A percentile compares a stretch with the other conserved stretches of the same genome.
Evolutionary conservation across 64 coral and sea anemone species (phyloP).

Genomic region (Platygyra sinensis): DNA sequence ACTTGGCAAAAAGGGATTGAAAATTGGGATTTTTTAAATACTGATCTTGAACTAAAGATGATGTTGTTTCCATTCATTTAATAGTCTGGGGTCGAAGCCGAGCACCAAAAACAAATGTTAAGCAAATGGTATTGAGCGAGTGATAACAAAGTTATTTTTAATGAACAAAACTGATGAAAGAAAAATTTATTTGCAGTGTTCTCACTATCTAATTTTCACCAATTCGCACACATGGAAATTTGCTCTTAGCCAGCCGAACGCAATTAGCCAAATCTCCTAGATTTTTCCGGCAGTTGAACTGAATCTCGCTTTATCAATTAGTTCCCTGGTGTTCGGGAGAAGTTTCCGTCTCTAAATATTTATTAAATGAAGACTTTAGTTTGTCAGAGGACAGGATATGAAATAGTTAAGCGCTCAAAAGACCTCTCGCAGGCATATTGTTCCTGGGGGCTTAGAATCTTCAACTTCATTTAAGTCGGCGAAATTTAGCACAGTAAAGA

Average conservation of each 20-base stretch:
- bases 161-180: slow-evolving; percentile 53
- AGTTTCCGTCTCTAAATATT: slow-evolving; percentile 72
- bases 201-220: slow-evolving; percentile 15
- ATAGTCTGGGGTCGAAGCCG: background rate
- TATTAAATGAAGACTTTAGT: slow-evolving; percentile 65
- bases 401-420: slow-evolving; percentile 51
- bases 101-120: slow-evolving; percentile 28
- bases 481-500: slow-evolving; percentile 30
- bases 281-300: slow-evolving; percentile 59
- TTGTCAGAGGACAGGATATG: slow-evolving; percentile 60
- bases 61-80: background rate
- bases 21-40: background rate
- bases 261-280: slow-evolving; percentile 55
- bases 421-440: slow-evolving; percentile 30
- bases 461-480: slow-evolving; percentile 15
- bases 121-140: slow-evolving; percentile 48
- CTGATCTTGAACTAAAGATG: background rate
- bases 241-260: background rate
- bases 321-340: slow-evolving; percentile 68
- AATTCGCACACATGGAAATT: slow-evolving; percentile 23
- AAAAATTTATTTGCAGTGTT: slow-evolving; percentile 20
- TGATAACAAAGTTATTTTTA: slow-evolving; percentile 69
- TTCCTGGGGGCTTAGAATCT: background rate
- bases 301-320: slow-evolving; percentile 67
- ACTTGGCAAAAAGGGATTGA: background rate